Conservation (phyloP, 2,888 invertebrate species). For the Cephus pulcher region DNA sequence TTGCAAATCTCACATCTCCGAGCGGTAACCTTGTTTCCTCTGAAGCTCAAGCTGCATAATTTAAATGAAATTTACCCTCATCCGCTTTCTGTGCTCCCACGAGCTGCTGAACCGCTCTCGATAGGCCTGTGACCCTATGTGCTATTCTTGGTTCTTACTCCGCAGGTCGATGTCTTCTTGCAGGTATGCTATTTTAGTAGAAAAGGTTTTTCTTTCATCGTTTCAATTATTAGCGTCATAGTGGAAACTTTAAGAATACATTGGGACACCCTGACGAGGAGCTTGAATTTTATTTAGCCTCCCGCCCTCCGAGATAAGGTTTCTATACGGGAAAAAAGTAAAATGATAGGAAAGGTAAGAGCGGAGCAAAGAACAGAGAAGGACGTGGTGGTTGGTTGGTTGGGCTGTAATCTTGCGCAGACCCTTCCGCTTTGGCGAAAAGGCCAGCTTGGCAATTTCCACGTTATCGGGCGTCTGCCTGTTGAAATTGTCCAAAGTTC, state of each 20-base stretch:
- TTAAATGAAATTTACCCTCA: neutral
- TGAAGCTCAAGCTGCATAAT: neutral
- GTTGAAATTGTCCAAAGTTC: neutral
- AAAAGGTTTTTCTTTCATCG: neutral
- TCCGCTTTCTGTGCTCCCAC: neutral
- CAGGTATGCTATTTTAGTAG: neutral
- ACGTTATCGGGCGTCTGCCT: neutral
- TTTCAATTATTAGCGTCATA: neutral
- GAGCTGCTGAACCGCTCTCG: neutral
- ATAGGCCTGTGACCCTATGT: neutral
- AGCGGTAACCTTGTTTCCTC: neutral
- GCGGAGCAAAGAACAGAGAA: neutral
- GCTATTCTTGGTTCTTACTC: neutral
- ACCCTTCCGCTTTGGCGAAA: neutral
- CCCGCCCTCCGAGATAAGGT: neutral
- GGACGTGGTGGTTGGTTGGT: neutral
- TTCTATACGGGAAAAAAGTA: neutral
- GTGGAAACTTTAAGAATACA: neutral
- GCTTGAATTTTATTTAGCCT: neutral
- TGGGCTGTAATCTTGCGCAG: neutral
- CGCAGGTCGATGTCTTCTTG: neutral
- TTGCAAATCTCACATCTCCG: neutral
- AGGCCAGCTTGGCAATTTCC: neutral
- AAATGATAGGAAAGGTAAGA: neutral
- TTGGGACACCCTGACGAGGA: neutral